Percentiles rank a stretch among this genome's conserved stretches.
Evolutionary conservation across 2,888 invertebrate genomes (phyloP).

Genomic region (Epinotia bilunana): DNA sequence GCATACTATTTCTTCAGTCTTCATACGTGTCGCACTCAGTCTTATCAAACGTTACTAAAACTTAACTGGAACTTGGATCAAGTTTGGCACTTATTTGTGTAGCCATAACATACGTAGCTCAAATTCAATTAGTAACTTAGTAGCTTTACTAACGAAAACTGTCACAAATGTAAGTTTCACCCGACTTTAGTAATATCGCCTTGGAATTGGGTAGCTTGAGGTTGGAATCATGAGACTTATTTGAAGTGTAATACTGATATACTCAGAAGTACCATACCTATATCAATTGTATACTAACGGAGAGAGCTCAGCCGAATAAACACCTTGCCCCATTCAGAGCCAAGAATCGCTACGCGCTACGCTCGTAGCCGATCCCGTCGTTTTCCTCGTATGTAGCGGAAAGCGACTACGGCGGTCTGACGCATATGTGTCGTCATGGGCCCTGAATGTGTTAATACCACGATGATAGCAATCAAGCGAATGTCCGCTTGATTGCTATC

Average conservation of each 20-base stretch:
- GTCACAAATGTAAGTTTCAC: not conserved
- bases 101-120: not conserved
- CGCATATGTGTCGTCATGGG: no score
- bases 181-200: not conserved
- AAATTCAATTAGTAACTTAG: constrained; percentile 31
- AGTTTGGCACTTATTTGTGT: constrained; percentile 16
- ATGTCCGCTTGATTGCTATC: no score
- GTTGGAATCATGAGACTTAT: not conserved
- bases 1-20: no score
- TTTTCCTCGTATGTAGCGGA: no score
- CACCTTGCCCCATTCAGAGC: no score
- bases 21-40: not conserved
- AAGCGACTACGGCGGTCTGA: no score
- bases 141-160: constrained; percentile 8
- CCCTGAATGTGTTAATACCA: no score
- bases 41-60: constrained; percentile 13
- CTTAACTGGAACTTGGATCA: constrained; percentile 20
- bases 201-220: not conserved
- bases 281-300: not conserved
- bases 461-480: no score
- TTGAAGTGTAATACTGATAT: not conserved
- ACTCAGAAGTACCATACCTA: not conserved
- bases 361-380: no score
- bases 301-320: not conserved
- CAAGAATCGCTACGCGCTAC: no score